Percentiles rank a stretch among this genome's conserved stretches.
These are phyloP conservation scores for Oxyura jamaicensis DNA, from an alignment of 2,113 vertebrate species.

Conservation along the genomic window DNA sequence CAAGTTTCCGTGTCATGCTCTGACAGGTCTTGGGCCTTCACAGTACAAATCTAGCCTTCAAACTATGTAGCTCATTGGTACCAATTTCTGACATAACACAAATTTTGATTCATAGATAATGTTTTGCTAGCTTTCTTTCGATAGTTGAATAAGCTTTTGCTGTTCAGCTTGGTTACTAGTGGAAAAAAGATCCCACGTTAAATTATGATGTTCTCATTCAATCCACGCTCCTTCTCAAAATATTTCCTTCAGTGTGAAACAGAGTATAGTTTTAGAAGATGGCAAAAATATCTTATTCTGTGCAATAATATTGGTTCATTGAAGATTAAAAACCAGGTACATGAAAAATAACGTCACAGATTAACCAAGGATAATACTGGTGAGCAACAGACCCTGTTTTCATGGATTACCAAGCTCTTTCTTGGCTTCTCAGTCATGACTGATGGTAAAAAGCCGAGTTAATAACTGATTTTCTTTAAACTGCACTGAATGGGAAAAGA, in stretches of 20 bases:
- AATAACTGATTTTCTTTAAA: background rate
- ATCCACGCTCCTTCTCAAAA: background rate
- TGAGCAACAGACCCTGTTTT: background rate
- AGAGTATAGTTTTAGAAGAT: background rate
- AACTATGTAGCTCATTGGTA: background rate
- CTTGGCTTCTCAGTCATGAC: background rate
- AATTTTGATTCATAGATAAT: background rate
- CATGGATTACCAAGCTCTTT: background rate
- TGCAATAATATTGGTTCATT: background rate
- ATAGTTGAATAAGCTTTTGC: background rate
- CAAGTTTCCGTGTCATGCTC: background rate
- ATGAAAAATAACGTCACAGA: background rate
- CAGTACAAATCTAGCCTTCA: constrained; percentile 11
- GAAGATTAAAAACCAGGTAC: background rate
- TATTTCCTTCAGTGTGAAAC: background rate
- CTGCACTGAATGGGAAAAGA: background rate
- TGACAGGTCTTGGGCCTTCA: background rate
- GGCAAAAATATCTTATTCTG: background rate
- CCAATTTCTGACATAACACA: background rate
- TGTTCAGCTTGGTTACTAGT: background rate
- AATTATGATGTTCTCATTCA: background rate
- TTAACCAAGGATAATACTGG: background rate
- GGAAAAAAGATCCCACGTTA: background rate
- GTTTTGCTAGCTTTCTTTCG: background rate
- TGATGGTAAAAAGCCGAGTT: background rate